Evolutionary conservation across 2,113 vertebrate species (phyloP), one percentile per base, ranked within the genome.

Genomic region (Triplophysa siluroides): DNA sequence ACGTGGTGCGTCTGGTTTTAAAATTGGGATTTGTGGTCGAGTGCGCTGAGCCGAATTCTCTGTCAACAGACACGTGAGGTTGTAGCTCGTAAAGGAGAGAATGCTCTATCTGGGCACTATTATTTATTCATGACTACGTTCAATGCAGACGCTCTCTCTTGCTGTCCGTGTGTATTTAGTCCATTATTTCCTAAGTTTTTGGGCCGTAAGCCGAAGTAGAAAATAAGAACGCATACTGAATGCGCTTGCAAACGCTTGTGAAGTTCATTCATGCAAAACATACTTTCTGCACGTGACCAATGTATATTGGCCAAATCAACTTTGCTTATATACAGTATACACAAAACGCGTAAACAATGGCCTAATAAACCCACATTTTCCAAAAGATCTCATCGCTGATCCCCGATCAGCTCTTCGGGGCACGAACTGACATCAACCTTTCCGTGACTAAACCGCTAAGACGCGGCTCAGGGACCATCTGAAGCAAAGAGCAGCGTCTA

Each of bases 71-170:
- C 76, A 61, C 52, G 26, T 77, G 61, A 74, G 33, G 56, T 60
- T 24, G 62, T 38, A 38, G 6, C 33, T 43, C 8, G 2, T 6
- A 72, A 75, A 78, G 47, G 63, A 47, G 68, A 65, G 26, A 19
- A 16, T 70, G 78, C 81, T 88, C 72, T 83, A 83, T 87, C 76
- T 73, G 80, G 78, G 56, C 71, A 60, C 38, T 83, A 84, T 86
- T 29, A 83, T 86, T 88, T 86, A 85, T 86, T 85, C 81, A 86
- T 85, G 60, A 71, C 18, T n/a, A 65, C 73, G 77, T 85, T 78
- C 78, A 81, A 56, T 74, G 26, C 74, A 66, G 76, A 66, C 23
- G 29, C 73, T 74, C 78, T 79, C 67, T 68, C 54, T 71, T 16
- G 5, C 41, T 54, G 56, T 66, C 45, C 18, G 18, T 74, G 45